These are phyloP conservation scores for Nowickia ferox DNA, from an alignment of 2,888 invertebrate species.

Conservation along the genomic window DNA sequence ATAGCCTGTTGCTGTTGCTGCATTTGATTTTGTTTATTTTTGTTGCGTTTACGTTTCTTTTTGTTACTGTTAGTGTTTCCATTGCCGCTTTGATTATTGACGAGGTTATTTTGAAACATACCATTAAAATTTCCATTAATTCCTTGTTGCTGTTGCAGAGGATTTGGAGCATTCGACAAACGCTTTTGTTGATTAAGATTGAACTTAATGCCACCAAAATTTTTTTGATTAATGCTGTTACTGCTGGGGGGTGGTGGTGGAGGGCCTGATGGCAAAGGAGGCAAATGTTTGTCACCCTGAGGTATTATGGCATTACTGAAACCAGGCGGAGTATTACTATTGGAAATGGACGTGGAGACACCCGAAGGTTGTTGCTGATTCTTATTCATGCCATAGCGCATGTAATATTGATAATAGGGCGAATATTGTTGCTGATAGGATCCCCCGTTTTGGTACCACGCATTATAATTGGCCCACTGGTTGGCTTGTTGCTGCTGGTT, in stretches of 20 bases:
- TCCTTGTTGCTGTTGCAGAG: slow-evolving; percentile 76
- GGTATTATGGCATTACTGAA: slow-evolving; percentile 82
- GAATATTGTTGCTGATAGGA: slow-evolving; percentile 79
- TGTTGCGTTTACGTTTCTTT: slow-evolving; percentile 91
- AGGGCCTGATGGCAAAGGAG: slow-evolving; percentile 86
- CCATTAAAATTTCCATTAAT: slow-evolving; percentile 73
- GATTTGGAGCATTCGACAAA: slow-evolving; percentile 80
- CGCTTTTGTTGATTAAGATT: slow-evolving; percentile 84
- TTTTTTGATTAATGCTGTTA: slow-evolving; percentile 75
- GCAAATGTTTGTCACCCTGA: slow-evolving; percentile 78
- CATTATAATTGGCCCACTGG: slow-evolving; percentile 74
- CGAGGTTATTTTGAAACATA: slow-evolving; percentile 78
- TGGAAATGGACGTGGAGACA: slow-evolving; percentile 77
- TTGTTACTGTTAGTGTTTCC: slow-evolving; percentile 81
- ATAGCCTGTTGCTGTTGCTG: slow-evolving; percentile 77
- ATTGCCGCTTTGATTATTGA: slow-evolving; percentile 77
- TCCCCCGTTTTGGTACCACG: slow-evolving; percentile 77
- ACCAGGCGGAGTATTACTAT: slow-evolving; percentile 84
- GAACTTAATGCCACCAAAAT: slow-evolving; percentile 85
- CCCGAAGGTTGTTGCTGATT: slow-evolving; percentile 72
- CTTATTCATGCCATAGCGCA: slow-evolving; percentile 77
- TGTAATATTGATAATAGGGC: slow-evolving; percentile 81
- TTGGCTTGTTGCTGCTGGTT: slow-evolving; percentile 72
- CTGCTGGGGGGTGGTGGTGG: slow-evolving; percentile 81
- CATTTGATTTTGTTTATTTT: slow-evolving; percentile 84